Evolutionary conservation across 2,113 vertebrate genomes (phyloP), one percentile per base, ranked within the genome.

Genomic region (Salvator merianae): DNA sequence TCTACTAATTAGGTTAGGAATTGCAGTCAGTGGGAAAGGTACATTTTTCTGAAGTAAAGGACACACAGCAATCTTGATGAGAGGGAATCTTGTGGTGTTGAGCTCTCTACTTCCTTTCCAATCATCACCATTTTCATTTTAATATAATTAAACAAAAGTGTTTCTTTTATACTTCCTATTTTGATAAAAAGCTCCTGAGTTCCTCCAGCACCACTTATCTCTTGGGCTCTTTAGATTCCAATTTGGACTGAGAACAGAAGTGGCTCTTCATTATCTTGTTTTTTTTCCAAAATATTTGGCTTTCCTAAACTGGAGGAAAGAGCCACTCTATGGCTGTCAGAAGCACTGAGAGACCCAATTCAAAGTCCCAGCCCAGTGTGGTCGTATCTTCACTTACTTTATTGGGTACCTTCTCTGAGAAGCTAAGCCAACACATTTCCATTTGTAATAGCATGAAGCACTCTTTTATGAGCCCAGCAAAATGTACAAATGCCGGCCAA

Each of bases 1-100:
- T 81, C 77, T 77, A 71, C 65, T 66, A 75, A 89, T 85, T 89
- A 88, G 50, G 76, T 76, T 36, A 75, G n/a, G 24, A 77, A 24
- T 10, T 9, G 73, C 36, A 59, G 69, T 76, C 43, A 53, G 34
- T 50, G 32, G 36, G 55, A 36, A 65, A 73, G 28, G 78, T 43
- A 84, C 82, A 43, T 14, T 86, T 10, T 26, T 62, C 2, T 38
- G 66, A 84, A 63, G 81, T 63, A 82, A 85, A 36, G n/a, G 84
- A n/a, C 59, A 87, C 72, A 30, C 86, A 74, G 72, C 84, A 77
- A 88, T 77, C 65, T 5, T n/a, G 12, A 0, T 32, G 47, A 26
- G 32, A 59, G 28, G 20, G 28, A 90, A 63, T 43, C 24, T 34
- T 55, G 12, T 20, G 5, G 26, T 70, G 53, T 3, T 1, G 66